phyloP scores from a whole-genome alignment of 2,888 invertebrate species.

The Athalia circularis region DNA sequence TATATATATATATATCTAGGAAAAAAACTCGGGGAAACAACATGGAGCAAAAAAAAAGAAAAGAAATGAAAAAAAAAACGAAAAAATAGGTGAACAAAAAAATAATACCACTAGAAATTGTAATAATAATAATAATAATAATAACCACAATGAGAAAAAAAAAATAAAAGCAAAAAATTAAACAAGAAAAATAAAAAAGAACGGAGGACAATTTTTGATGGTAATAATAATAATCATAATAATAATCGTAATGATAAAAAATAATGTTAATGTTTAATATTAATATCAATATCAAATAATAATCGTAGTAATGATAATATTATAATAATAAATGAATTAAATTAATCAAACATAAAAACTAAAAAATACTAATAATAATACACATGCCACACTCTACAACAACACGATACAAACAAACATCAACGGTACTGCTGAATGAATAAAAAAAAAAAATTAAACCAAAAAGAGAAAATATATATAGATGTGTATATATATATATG shows the following conservation, averaged over 20 bases:
- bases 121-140: slow-evolving; percentile 13
- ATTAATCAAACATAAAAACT: slow-evolving; percentile 55
- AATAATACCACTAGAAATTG: no score
- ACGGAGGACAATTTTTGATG: slow-evolving; percentile 1
- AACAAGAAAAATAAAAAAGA: slow-evolving; percentile 37
- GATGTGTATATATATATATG: no score
- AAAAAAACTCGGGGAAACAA: no score
- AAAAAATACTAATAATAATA: slow-evolving; percentile 58
- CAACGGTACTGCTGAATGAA: slow-evolving; percentile 52
- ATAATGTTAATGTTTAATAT: slow-evolving; percentile 11
- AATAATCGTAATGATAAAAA: slow-evolving; percentile 44
- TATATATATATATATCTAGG: no score
- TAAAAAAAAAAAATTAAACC: background rate
- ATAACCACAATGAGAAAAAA: slow-evolving; percentile 45
- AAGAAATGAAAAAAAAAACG: slow-evolving; percentile 42
- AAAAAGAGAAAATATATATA: no score
- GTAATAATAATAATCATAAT: slow-evolving; percentile 25
- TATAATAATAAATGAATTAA: slow-evolving; percentile 49
- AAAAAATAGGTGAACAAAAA: slow-evolving; percentile 27
- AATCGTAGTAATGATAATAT: slow-evolving; percentile 34
- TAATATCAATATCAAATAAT: slow-evolving; percentile 22
- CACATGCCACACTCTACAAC: slow-evolving; percentile 64
- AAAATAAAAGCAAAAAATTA: slow-evolving; percentile 33
- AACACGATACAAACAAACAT: slow-evolving; percentile 54
- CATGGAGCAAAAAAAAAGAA: background rate